Percentiles rank a stretch among this genome's conserved stretches.
Conservation (phyloP, 1,140 invertebrate species). For the Batillaria attramentaria region DNA sequence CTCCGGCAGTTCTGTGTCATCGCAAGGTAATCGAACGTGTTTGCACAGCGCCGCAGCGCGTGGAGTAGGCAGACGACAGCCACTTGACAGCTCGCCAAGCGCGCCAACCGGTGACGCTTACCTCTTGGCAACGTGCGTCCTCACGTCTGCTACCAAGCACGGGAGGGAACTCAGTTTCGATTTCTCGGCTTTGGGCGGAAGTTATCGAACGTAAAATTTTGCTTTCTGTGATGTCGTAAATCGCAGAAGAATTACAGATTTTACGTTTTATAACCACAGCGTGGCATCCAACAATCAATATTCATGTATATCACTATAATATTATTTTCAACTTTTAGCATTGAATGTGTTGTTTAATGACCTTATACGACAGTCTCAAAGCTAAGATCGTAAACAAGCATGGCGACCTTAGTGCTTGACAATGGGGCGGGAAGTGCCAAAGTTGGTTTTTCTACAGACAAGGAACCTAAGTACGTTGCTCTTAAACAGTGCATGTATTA, state of each 20-base stretch:
- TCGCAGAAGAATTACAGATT: neutral
- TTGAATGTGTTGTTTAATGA: too few relatives aligned
- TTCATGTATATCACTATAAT: neutral
- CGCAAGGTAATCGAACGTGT: constrained; percentile 3
- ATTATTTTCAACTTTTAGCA: constrained; percentile 6
- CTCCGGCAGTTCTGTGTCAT: neutral
- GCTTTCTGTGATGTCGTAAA: neutral
- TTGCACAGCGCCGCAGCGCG: neutral
- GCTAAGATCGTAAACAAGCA: too few relatives aligned
- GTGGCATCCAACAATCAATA: neutral
- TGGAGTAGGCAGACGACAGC: neutral
- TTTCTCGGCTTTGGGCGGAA: neutral
- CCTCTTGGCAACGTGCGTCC: constrained; percentile 1
- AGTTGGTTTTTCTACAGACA: constrained; percentile 82
- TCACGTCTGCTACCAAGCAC: too few relatives aligned
- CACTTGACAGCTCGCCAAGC: neutral
- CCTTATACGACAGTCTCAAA: too few relatives aligned
- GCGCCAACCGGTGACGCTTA: constrained; percentile 8
- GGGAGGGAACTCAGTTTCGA: constrained; percentile 18
- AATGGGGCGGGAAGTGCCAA: constrained; percentile 91
- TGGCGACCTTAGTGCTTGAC: constrained; percentile 81
- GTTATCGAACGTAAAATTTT: neutral
- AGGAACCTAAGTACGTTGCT: constrained; percentile 77
- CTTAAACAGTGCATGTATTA: neutral
- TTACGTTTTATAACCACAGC: neutral